Evolutionary conservation across 2,888 invertebrate genomes (phyloP), one percentile per base, ranked within the genome.

Genomic region (Dynastes tityus): DNA sequence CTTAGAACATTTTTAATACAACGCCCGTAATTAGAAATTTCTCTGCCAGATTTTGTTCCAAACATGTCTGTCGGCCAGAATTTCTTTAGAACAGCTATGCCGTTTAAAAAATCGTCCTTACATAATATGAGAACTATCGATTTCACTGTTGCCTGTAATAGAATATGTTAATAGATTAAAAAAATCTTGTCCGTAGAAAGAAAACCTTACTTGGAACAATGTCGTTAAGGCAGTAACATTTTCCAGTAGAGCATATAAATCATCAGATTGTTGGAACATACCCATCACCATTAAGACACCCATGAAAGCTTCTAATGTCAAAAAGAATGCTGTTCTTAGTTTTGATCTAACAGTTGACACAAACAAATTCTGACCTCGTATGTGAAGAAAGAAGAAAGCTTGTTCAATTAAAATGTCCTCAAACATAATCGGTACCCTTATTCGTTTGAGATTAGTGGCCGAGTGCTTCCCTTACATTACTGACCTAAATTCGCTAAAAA

Each of bases 171-270:
- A 45, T 45, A 8, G 45, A 45, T 45, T 11, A 11, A 45, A 45
- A 45, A 9, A 2, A 8, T 8, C 2, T 45, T 45, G 8, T 45
- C 1, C 1, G 11, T 16, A 67, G 2, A n/a, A 40, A 40, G 6
- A 11, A 8, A 32, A 32, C 3, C 63, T 11, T 51, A 68, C 68
- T 51, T 68, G 68, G 49, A 51, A 13, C 29, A 68, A 9, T 8
- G 68, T 68, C 51, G 51, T 13, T 49, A 68, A 53, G 22, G 51
- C 68, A 22, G 68, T 68, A 13, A 68, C 13, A 13, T 51, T 68
- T 27, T 49, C 68, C 13, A 68, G 13, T 11, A 32, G 16, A 29
- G 13, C 29, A 13, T 68, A 68, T 13, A 51, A 4, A 29, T 68
- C 29, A 29, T 51, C 68, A 11, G 51, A 11, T 13, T 22, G 13